These are phyloP conservation scores for Hydrophis major DNA, from an alignment of 2,797 vertebrate species.

Conservation along the genomic window DNA sequence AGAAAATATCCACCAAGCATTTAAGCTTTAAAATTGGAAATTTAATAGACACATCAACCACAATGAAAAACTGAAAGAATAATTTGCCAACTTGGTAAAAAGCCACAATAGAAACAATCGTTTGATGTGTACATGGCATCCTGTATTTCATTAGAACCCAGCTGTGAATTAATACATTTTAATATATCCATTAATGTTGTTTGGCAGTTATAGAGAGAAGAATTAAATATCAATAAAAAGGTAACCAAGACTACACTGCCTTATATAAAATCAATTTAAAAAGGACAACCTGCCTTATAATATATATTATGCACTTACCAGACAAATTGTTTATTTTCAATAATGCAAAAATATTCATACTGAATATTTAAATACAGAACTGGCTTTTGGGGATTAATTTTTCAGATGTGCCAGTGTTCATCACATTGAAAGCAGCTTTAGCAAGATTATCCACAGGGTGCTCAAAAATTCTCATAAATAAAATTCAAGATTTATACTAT, in stretches of 20 bases:
- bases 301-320: neutral
- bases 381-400: neutral
- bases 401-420: neutral
- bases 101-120: conserved; percentile 68
- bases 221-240: conserved; percentile 45
- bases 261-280: neutral
- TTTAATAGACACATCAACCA: conserved; percentile 71
- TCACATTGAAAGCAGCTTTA: neutral
- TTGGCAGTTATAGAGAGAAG: conserved; percentile 40
- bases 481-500: neutral
- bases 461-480: neutral
- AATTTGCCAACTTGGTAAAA: conserved; percentile 62
- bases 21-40: conserved; percentile 62
- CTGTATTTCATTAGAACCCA: conserved; percentile 70
- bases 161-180: conserved; percentile 65
- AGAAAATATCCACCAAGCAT: conserved; percentile 58
- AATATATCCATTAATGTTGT: conserved; percentile 58
- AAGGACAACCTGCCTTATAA: neutral
- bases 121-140: conserved; percentile 59
- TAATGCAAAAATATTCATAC: neutral
- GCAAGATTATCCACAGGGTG: neutral
- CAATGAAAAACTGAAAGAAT: conserved; percentile 58
- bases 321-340: neutral
- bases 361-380: neutral
- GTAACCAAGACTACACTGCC: conserved; percentile 47